phyloP scores from a whole-genome alignment of 2,888 invertebrate genomes.

The Ligdia adustata region DNA sequence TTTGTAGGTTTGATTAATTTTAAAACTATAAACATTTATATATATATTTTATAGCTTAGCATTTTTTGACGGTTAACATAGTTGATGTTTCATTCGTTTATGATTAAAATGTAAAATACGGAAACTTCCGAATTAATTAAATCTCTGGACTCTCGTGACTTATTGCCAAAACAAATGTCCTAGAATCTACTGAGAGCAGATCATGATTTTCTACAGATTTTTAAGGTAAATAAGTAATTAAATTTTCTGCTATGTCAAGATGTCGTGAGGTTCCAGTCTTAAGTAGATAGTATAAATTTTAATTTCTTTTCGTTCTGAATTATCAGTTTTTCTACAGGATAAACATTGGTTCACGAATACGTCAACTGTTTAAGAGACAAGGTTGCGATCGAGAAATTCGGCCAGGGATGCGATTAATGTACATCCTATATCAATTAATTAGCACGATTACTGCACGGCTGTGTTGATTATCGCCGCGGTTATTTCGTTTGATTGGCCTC shows the following conservation, averaged over 20 bases:
- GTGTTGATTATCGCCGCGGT: not conserved
- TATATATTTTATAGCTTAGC: not conserved
- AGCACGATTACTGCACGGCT: constrained; percentile 9
- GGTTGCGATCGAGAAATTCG: constrained; percentile 46
- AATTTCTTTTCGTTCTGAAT: too few species aligned
- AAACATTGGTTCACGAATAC: constrained; percentile 7
- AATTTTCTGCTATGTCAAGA: too few species aligned
- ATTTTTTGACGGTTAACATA: not conserved
- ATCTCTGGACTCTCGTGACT: too few species aligned
- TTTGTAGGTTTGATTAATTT: not conserved
- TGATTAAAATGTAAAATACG: too few species aligned
- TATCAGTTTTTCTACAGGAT: constrained; percentile 10
- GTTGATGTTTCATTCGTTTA: not conserved
- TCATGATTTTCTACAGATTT: too few species aligned
- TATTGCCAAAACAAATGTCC: too few species aligned
- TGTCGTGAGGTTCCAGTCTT: too few species aligned
- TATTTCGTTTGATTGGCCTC: constrained; percentile 1
- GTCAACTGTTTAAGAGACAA: constrained; percentile 34
- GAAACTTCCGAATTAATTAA: too few species aligned
- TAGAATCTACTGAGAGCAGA: too few species aligned
- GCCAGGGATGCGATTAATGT: constrained; percentile 42
- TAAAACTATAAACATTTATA: not conserved
- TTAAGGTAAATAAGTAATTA: too few species aligned
- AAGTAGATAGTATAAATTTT: too few species aligned
- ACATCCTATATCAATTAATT: constrained; percentile 26